Evolutionary conservation across 2,888 invertebrate species (phyloP).

Genomic region (Platycheirus rosarum): DNA sequence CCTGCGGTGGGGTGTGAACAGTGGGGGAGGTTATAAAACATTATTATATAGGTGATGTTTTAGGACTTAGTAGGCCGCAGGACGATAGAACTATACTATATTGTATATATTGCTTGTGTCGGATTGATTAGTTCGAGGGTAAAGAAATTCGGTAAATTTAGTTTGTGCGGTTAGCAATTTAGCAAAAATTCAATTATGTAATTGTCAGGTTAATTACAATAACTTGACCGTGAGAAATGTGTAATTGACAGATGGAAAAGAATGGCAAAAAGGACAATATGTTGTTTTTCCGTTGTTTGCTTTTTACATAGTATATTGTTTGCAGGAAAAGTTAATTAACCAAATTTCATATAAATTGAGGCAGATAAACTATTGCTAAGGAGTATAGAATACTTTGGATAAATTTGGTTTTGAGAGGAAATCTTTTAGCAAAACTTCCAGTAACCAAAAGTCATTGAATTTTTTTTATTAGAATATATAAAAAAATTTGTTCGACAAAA

Average conservation of each 20-base stretch:
- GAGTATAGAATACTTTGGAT: too few species aligned
- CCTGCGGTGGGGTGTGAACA: constrained; percentile 10
- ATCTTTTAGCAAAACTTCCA: too few species aligned
- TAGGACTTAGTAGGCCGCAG: constrained; percentile 44
- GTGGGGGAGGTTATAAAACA: neutral
- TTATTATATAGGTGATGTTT: constrained; percentile 12
- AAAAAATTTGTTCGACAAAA: too few species aligned
- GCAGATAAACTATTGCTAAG: too few species aligned
- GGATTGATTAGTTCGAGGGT: constrained; percentile 56
- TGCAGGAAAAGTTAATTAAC: too few species aligned
- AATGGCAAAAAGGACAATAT: constrained; percentile 9
- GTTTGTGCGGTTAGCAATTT: constrained; percentile 69
- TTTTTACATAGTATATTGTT: too few species aligned
- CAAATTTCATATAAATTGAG: too few species aligned
- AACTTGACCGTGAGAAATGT: constrained; percentile 59
- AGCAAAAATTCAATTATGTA: constrained; percentile 74
- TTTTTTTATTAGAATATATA: too few species aligned
- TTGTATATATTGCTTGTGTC: neutral
- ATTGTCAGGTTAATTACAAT: constrained; percentile 72
- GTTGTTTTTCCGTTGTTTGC: too few species aligned
- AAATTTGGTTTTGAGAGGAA: too few species aligned
- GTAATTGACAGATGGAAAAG: constrained; percentile 66
- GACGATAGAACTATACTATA: too few species aligned
- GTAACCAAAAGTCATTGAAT: too few species aligned
- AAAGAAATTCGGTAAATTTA: constrained; percentile 64